Evolutionary conservation across 1,140 invertebrate genomes (phyloP), one percentile per base, ranked within the genome.

Genomic region (Drosophila rhopaloa): DNA sequence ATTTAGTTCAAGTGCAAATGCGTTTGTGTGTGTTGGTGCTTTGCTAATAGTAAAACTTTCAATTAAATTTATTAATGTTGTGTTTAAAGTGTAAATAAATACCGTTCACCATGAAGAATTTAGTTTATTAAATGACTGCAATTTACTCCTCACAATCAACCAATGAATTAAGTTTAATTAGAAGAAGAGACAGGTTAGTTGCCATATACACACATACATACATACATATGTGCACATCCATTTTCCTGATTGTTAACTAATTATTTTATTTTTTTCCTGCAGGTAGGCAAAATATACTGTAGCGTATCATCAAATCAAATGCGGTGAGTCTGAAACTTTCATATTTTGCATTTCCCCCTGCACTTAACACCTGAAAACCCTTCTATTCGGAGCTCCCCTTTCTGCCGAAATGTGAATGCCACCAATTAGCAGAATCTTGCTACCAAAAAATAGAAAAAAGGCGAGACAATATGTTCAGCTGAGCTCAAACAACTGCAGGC

Each of bases 381-480:
- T 19, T 13, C 11, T 7, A 11, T 8, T 19, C 27, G 50, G 50
- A 62, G 27, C 50, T 19, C 11, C 48, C 24, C 29, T 11, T 16
- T 29, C 61, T 55, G 54, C 56, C 46, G n/a, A 13, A 32, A 32
- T 44, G 60, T 54, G 67, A 77, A 68, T 72, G 81, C 76, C 50
- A 71, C 78, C 81, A 85, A 85, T 85, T 85, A 85, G 74, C 59
- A 58, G 44, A 55, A 59, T 61, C 73, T 43, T 53, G 59, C 63
- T 35, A 2, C 54, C 13, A 74, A 61, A 71, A 75, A 37, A 29
- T 1, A 41, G 10, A 57, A 71, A 46, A 46, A 73, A 63, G 41
- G 48, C 50, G 65, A 81, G 81, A 84, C 81, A 86, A 85, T 86
- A 86, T 85, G 82, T 72, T 81, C 82, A 62, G 67, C 47, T 78